Conservation (phyloP, 2,797 vertebrate genomes). For the Peromyscus eremicus region DNA sequence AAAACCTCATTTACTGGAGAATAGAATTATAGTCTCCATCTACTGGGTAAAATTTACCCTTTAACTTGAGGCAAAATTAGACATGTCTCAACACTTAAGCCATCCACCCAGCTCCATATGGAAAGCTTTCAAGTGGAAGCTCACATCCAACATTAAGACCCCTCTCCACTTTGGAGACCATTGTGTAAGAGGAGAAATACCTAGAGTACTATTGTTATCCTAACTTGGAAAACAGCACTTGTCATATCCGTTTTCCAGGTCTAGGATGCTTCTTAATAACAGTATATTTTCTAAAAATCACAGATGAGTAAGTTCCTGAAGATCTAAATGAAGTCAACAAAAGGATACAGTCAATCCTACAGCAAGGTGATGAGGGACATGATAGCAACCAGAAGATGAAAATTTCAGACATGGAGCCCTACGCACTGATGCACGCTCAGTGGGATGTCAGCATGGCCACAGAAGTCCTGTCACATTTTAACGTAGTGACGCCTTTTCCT, state of each 20-base stretch:
- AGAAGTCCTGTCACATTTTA: neutral
- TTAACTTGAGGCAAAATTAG: constrained; percentile 33
- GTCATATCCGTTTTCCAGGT: neutral
- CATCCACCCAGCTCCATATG: neutral
- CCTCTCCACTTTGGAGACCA: neutral
- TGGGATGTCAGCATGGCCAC: neutral
- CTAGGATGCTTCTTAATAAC: neutral
- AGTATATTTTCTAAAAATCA: neutral
- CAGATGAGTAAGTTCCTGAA: constrained; percentile 4
- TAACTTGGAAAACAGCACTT: constrained; percentile 28
- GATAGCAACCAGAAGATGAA: neutral
- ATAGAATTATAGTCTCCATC: neutral
- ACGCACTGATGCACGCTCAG: neutral
- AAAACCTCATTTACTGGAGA: constrained; percentile 64
- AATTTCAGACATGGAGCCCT: constrained; percentile 2
- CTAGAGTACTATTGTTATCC: neutral
- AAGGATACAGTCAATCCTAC: neutral
- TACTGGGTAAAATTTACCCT: constrained; percentile 19
- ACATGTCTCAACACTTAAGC: neutral
- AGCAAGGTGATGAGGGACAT: constrained; percentile 46
- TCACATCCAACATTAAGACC: neutral
- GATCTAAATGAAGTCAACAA: constrained; percentile 30
- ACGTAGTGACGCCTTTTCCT: neutral
- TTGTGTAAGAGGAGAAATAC: neutral
- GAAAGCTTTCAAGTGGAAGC: neutral